Percentiles rank a stretch among this genome's conserved stretches.
Conservation (phyloP, 2,797 vertebrate genomes). For the Amphiprion clarkii region DNA sequence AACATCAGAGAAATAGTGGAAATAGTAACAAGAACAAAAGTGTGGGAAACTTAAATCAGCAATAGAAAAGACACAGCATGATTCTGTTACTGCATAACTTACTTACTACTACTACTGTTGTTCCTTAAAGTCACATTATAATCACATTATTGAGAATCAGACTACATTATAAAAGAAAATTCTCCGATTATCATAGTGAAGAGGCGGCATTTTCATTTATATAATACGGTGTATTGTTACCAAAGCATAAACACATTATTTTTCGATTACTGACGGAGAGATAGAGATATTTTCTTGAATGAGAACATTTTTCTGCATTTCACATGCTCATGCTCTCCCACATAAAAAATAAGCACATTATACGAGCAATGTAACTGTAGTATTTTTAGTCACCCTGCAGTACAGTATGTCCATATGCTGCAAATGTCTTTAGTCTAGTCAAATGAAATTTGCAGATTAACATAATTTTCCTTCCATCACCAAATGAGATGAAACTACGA, state of each 20-base stretch:
- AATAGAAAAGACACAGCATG: not conserved
- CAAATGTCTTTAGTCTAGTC: not conserved
- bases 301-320: too few species aligned
- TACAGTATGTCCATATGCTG: not conserved
- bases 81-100: not conserved
- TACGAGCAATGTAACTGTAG: not conserved
- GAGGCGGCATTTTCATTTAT: not conserved
- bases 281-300: not conserved
- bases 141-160: not conserved
- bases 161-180: not conserved
- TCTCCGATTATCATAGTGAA: not conserved
- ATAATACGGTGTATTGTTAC: not conserved
- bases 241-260: not conserved
- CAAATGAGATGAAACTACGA: not conserved
- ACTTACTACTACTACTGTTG: not conserved
- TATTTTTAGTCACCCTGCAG: not conserved
- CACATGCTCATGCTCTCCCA: too few species aligned
- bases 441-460: not conserved
- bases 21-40: not conserved
- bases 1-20: conserved; percentile 7
- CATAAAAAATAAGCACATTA: not conserved
- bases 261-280: not conserved
- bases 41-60: not conserved
- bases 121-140: not conserved
- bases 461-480: not conserved